Conservation (phyloP, 2,797 vertebrate genomes). For the Luscinia luscinia region DNA sequence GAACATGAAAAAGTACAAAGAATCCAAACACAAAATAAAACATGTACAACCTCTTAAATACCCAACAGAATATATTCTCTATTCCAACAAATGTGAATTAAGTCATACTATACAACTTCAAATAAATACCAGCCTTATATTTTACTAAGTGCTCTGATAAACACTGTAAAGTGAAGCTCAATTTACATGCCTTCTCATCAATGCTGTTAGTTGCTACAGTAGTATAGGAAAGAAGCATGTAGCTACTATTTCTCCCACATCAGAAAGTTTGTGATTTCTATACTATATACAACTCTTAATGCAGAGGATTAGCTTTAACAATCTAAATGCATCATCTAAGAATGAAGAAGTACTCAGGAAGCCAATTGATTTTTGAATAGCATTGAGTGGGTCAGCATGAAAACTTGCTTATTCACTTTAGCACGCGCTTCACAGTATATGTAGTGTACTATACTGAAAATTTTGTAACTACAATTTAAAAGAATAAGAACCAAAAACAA, state of each 20-base stretch:
- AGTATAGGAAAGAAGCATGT: slow-evolving; percentile 79
- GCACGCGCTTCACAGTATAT: slow-evolving; percentile 92
- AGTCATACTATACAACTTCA: slow-evolving; percentile 89
- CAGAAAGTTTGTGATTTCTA: slow-evolving; percentile 67
- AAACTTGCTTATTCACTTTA: slow-evolving; percentile 87
- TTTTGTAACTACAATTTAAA: slow-evolving; percentile 81
- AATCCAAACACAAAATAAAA: slow-evolving; percentile 96
- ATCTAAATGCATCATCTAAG: slow-evolving; percentile 77
- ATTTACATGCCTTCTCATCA: slow-evolving; percentile 85
- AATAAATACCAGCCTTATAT: slow-evolving; percentile 88
- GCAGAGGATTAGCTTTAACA: slow-evolving; percentile 78
- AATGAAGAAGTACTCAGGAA: slow-evolving; percentile 73
- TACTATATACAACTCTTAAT: slow-evolving; percentile 76
- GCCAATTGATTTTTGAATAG: slow-evolving; percentile 79
- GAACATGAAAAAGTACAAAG: slow-evolving; percentile 99
- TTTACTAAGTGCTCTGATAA: slow-evolving; percentile 86
- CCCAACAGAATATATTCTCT: slow-evolving; percentile 87
- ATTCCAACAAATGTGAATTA: slow-evolving; percentile 87
- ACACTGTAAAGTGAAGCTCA: slow-evolving; percentile 84
- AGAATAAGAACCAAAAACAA: slow-evolving; percentile 86
- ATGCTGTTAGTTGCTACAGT: slow-evolving; percentile 77
- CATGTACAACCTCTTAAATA: slow-evolving; percentile 90
- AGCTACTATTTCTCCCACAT: slow-evolving; percentile 73
- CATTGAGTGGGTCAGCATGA: slow-evolving; percentile 84
- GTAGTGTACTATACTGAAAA: slow-evolving; percentile 89